Evolutionary conservation across 2,888 invertebrate genomes (phyloP).

Genomic region (Campoletis raptor): DNA sequence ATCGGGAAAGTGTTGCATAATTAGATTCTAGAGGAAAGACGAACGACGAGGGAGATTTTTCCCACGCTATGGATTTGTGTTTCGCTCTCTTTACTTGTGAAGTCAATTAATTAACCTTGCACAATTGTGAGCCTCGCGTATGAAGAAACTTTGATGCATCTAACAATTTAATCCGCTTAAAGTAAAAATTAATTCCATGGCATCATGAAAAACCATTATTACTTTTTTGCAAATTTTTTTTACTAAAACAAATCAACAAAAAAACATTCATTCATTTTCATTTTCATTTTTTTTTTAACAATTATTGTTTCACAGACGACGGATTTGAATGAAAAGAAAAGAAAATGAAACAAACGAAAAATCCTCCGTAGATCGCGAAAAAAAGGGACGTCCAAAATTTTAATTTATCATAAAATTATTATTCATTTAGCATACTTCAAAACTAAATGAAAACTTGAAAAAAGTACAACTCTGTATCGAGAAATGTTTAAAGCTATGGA

Average conservation of each 20-base stretch:
- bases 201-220: too few species aligned
- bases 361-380: not conserved
- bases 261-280: too few species aligned
- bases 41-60: constrained; percentile 27
- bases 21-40: constrained; percentile 14
- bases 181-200: not conserved
- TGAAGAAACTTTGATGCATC: constrained; percentile 43
- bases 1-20: constrained; percentile 36
- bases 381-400: not conserved
- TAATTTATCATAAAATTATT: not conserved
- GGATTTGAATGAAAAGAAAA: too few species aligned
- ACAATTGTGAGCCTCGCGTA: constrained; percentile 34
- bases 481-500: constrained; percentile 63
- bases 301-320: too few species aligned
- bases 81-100: constrained; percentile 30
- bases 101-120: constrained; percentile 57
- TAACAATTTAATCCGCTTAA: constrained; percentile 25
- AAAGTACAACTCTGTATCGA: constrained; percentile 26
- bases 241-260: too few species aligned
- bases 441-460: not conserved
- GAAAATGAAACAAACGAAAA: not conserved
- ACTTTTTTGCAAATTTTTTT: too few species aligned
- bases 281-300: too few species aligned
- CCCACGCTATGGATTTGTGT: constrained; percentile 30
- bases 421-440: too few species aligned